A percentile compares a stretch with the other conserved stretches of the same genome.
Evolutionary conservation across 2,113 vertebrate species (phyloP).

Genomic region (Serranochromis macrocephalus): DNA sequence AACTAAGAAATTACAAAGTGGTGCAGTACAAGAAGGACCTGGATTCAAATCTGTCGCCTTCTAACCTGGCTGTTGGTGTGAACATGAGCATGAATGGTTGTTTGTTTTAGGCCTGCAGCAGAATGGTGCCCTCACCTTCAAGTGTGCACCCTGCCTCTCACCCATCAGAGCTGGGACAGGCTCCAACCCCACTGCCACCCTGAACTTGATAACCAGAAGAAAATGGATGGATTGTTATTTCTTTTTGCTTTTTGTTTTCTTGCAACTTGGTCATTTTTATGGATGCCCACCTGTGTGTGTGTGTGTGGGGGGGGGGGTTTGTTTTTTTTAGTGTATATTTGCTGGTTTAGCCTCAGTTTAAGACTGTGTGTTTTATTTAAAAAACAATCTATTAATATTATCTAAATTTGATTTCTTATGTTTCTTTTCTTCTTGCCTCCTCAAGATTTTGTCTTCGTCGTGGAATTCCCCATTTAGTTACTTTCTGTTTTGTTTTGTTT

Average conservation of each 20-base stretch:
- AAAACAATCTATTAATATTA: accelerated
- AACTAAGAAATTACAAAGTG: not conserved
- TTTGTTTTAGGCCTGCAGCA: not conserved
- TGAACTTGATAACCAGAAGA: not conserved
- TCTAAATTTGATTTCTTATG: not conserved
- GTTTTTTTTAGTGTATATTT: not conserved
- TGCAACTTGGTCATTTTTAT: not conserved
- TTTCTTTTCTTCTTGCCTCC: not conserved
- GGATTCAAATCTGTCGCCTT: not conserved
- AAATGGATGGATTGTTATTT: not conserved
- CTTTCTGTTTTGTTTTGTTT: not conserved
- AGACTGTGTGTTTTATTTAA: not conserved
- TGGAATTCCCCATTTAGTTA: not conserved
- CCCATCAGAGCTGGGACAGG: not conserved
- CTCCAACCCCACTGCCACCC: not conserved
- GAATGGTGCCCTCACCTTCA: not conserved
- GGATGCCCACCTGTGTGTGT: accelerated
- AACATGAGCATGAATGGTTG: not conserved
- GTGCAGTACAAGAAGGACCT: not conserved
- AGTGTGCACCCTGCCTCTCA: not conserved
- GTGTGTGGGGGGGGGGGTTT: accelerated
- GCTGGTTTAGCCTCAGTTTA: not conserved
- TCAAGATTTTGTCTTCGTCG: accelerated
- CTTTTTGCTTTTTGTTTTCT: accelerated
- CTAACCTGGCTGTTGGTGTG: not conserved